Base-by-base conservation (phyloP, 2,113 vertebrate genomes). In the Lasiurus cinereus region DNA sequence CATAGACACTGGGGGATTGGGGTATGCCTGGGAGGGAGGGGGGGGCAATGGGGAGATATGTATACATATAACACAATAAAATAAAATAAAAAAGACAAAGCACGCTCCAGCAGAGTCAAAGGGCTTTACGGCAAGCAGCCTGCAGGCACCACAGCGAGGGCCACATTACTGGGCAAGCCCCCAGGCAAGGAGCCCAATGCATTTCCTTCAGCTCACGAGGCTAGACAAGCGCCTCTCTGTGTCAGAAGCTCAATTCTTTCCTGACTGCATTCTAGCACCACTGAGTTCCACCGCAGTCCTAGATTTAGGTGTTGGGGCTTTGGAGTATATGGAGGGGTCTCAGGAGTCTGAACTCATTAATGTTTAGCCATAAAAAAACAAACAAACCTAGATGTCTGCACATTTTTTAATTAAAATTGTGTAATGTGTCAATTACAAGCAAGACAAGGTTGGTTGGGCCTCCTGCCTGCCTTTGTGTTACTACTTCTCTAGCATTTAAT, bases 311-410 rank as follows among this genome's bases (percentile, higher is more conserved):
- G 2, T 80, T 73, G 64, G 72, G 52, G 59, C 70, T 96, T 92
- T 91, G 19, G 19, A 94, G 67, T 73, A 79, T 79, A 70, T 39
- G 72, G 50, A 93, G 83, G 66, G 16, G 15, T 66, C 46, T 95
- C 76, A 62, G 21, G 70, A 93, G 80, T 93, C 78, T 83, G 27
- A 43, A 52, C 12, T 64, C 74, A 95, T 72, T 69, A 33, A 43
- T 83, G 22, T 90, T 93, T 67, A 64, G 66, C 22, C 59, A 94
- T 96, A 93, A 86, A 95, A 95, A 80, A 83, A 94, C 70, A 93
- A 86, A 95, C 70, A 79, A 94, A 70, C 39, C 66, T 79, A 85
- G 36, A 84, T 56, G 33, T 76, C 70, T 80, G n/a, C 16, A 48
- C 10, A 31, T 77, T 85, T 88, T 88, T 88, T 92, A 24, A 48